Conservation (phyloP, 2,113 vertebrate genomes). For the Varanus komodoensis region DNA sequence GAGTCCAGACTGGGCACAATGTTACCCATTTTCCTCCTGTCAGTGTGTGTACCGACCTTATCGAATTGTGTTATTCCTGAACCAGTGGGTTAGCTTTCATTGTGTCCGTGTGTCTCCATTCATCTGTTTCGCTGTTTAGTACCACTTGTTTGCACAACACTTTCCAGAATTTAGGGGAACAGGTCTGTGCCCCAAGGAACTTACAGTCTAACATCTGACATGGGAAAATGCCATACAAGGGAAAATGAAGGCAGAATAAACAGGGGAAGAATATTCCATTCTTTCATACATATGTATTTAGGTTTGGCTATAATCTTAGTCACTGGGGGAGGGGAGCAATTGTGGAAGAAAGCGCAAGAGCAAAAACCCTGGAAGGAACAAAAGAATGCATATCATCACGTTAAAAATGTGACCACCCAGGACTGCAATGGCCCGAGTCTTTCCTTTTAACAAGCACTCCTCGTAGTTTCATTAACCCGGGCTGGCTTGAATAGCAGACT, state of each 20-base stretch:
- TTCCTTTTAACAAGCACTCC: constrained; percentile 68
- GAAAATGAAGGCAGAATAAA: not conserved
- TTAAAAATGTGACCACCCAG: constrained; percentile 76
- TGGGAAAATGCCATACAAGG: not conserved
- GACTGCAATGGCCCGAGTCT: constrained; percentile 68
- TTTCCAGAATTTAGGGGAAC: not conserved
- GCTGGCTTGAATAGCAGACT: constrained; percentile 72
- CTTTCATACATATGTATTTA: not conserved
- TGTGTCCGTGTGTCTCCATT: not conserved
- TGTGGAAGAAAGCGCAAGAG: constrained; percentile 46
- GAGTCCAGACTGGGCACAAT: not conserved
- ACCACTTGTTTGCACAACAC: too few species aligned
- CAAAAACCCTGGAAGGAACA: constrained; percentile 33
- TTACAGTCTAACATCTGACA: not conserved
- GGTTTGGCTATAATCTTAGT: not conserved
- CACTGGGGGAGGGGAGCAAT: not conserved
- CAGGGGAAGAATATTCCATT: not conserved
- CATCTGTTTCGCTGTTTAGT: not conserved
- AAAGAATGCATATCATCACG: constrained; percentile 72
- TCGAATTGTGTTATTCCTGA: not conserved
- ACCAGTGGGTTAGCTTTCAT: not conserved
- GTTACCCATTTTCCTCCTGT: not conserved
- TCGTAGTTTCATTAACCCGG: constrained; percentile 72
- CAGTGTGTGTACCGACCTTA: not conserved
- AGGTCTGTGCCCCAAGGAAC: not conserved